A percentile compares a stretch with the other conserved stretches of the same genome.
These are phyloP conservation scores for Cephalotes varians DNA, from an alignment of 2,888 invertebrate species.

Conservation along the genomic window DNA sequence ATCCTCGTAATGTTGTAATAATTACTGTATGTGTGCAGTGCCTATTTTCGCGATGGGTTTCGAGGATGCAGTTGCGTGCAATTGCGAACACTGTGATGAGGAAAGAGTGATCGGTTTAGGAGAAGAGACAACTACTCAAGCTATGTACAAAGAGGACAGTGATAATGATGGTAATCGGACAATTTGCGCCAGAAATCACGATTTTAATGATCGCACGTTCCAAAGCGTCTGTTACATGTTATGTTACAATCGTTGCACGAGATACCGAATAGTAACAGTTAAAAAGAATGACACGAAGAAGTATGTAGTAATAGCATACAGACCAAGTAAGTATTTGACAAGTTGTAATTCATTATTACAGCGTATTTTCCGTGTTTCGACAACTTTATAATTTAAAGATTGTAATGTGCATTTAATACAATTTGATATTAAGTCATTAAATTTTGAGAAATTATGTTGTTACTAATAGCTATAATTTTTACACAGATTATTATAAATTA, in stretches of 20 bases:
- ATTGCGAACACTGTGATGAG: slow-evolving; percentile 76
- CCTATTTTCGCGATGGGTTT: slow-evolving; percentile 1
- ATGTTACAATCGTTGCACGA: slow-evolving; percentile 81
- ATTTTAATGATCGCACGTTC: slow-evolving; percentile 79
- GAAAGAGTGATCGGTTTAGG: slow-evolving; percentile 70
- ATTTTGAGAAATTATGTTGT: background rate
- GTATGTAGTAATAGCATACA: slow-evolving; percentile 65
- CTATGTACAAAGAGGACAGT: slow-evolving; percentile 73
- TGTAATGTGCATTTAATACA: background rate
- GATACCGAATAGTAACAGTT: slow-evolving; percentile 68
- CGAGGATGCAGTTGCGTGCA: slow-evolving; percentile 64
- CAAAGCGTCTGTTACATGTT: slow-evolving; percentile 82
- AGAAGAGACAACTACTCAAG: slow-evolving; percentile 52
- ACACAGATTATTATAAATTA: slow-evolving; percentile 81
- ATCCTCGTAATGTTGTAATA: background rate
- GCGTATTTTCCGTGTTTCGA: background rate
- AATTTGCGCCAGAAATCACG: slow-evolving; percentile 82
- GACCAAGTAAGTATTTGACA: slow-evolving; percentile 78
- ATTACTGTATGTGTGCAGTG: slow-evolving; percentile 22
- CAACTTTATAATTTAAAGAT: background rate
- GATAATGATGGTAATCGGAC: slow-evolving; percentile 77
- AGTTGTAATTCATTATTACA: background rate
- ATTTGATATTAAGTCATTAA: background rate
- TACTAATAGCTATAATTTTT: slow-evolving; percentile 21
- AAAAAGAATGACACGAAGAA: slow-evolving; percentile 61